Base-by-base conservation (phyloP, 2,113 vertebrate genomes). In the Electrona antarctica region DNA sequence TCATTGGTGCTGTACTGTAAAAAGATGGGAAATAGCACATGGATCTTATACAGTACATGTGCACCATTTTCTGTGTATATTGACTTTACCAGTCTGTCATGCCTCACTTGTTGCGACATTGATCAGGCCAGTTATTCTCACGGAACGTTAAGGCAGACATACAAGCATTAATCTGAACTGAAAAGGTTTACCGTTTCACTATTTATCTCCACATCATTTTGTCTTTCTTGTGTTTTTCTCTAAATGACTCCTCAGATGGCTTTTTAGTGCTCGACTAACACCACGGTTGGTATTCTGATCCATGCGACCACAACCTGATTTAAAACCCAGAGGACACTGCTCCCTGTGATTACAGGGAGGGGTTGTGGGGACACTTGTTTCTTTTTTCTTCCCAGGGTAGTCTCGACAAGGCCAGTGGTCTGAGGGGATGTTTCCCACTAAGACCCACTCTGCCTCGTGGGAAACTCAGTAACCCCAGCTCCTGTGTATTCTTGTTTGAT, bases 301-400 rank as follows among this genome's bases (percentile, higher is more conserved):
- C 41, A 54, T 41, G 67, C 54, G 14, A 69, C 54, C 58, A 64
- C 71, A 78, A 47, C 55, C 55, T 64, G 51, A 63, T 62, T 55
- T 45, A 51, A 69, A 83, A 50, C 50, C 2, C n/a, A 15, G 12
- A 48, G 57, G n/a, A 73, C 6, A n/a, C 64, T 48, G 8, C 64
- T 79, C 65, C 47, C 57, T 67, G 3, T 88, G 67, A 81, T 85
- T 81, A 79, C 77, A 60, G 46, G 45, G 33, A 1, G 55, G 10
- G 58, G 57, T 55, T 81, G 55, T 73, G 74, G 48, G 10, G 11
- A 61, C 1, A 10, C 13, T 41, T 33, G 13, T 12, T 57, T 8
- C 12, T 54, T 74, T 54, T 57, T 33, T 21, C 2, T 21, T 59
- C 49, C 50, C 47, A 69, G 55, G 49, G 60, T 62, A 51, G 55